Conservation (phyloP, 2,888 invertebrate species). For the Bursaphelenchus okinawaensis region DNA sequence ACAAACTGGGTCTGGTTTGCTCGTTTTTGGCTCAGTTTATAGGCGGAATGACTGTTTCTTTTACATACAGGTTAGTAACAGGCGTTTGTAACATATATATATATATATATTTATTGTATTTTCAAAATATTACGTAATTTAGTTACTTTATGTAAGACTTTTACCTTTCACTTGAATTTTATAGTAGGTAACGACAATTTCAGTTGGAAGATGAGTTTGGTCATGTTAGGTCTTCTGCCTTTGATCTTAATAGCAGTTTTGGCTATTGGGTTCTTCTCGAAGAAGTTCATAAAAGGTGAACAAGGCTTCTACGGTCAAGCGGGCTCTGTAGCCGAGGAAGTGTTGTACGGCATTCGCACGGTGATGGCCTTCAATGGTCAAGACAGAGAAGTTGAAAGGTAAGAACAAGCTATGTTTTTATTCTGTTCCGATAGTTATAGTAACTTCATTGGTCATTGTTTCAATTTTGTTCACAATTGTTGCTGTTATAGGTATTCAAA, state of each 20-base stretch:
- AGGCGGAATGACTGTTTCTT: constrained; percentile 40
- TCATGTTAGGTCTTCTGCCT: constrained; percentile 51
- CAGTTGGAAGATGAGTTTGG: constrained; percentile 47
- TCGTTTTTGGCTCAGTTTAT: constrained; percentile 33
- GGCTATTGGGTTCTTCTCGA: constrained; percentile 42
- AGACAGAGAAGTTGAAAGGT: constrained; percentile 45
- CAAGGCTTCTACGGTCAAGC: constrained; percentile 49
- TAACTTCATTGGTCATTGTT: too few species aligned
- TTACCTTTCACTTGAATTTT: not conserved
- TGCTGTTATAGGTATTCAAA: constrained; percentile 27
- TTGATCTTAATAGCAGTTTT: constrained; percentile 56
- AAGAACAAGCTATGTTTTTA: too few species aligned
- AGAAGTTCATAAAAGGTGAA: constrained; percentile 35
- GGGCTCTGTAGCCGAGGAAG: constrained; percentile 55
- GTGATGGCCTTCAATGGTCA: constrained; percentile 56
- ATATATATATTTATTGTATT: too few species aligned
- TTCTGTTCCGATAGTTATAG: too few species aligned
- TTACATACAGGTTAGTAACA: constrained; percentile 24
- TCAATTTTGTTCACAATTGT: too few species aligned
- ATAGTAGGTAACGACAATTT: too few species aligned
- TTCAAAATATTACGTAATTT: too few species aligned
- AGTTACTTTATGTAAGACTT: too few species aligned
- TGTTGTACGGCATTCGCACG: constrained; percentile 48
- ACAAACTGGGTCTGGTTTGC: constrained; percentile 45
- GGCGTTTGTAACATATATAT: too few species aligned